These are phyloP conservation scores for Drosophila willistoni DNA, from an alignment of 1,140 invertebrate species.

Conservation along the genomic window DNA sequence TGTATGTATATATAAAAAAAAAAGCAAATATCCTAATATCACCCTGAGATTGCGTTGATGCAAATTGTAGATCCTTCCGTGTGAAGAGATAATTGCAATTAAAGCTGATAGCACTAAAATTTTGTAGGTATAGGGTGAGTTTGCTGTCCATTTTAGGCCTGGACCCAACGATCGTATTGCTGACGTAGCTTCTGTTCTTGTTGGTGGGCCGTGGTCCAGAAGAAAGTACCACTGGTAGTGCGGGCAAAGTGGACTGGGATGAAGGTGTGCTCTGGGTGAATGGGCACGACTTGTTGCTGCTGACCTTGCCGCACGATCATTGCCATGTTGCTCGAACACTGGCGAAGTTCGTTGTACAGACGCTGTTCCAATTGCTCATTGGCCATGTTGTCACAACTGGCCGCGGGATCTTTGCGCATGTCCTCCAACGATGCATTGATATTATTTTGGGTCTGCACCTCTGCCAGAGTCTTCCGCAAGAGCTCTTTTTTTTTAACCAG, in stretches of 20 bases:
- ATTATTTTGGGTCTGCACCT: conserved; percentile 73
- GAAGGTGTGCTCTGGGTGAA: conserved; percentile 86
- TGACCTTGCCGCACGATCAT: conserved; percentile 86
- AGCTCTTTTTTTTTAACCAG: conserved; percentile 84
- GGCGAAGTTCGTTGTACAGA: conserved; percentile 86
- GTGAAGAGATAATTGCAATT: conserved; percentile 84
- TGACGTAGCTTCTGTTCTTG: conserved; percentile 83
- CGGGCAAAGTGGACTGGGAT: conserved; percentile 86
- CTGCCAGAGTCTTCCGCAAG: conserved; percentile 82
- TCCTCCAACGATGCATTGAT: conserved; percentile 83
- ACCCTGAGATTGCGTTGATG: conserved; percentile 81
- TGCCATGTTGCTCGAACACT: conserved; percentile 85
- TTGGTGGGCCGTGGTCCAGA: conserved; percentile 86
- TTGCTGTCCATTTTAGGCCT: conserved; percentile 83
- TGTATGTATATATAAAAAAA: conserved; percentile 28
- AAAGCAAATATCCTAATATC: conserved; percentile 73
- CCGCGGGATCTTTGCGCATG: conserved; percentile 79
- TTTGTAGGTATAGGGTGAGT: conserved; percentile 22
- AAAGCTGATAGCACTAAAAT: conserved; percentile 84
- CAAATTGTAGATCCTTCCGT: conserved; percentile 45
- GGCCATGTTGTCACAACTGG: conserved; percentile 85
- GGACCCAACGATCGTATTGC: conserved; percentile 86
- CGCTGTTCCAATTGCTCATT: conserved; percentile 87
- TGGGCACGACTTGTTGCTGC: conserved; percentile 84
- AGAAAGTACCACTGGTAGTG: conserved; percentile 88